Conservation (phyloP, 2,888 invertebrate species). For the Drosophila quinaria region DNA sequence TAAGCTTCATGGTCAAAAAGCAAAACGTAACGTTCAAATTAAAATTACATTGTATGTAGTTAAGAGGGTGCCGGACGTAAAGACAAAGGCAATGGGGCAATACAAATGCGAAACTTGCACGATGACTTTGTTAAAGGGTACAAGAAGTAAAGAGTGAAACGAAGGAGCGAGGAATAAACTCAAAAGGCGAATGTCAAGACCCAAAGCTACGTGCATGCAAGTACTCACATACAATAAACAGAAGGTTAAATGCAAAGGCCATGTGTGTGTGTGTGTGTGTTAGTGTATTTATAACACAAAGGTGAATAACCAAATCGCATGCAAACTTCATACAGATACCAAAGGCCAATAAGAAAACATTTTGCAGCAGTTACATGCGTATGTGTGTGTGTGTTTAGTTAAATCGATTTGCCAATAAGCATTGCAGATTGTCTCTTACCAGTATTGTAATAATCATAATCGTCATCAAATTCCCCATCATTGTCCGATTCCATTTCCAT, state of each 20-base stretch:
- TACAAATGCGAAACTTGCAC: slow-evolving; percentile 28
- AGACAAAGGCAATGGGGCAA: slow-evolving; percentile 24
- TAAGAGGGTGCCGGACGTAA: background rate
- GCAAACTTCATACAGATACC: slow-evolving; percentile 33
- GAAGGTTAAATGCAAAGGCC: slow-evolving; percentile 65
- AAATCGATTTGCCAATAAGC: slow-evolving; percentile 62
- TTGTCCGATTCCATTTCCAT: slow-evolving; percentile 90
- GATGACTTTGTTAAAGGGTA: slow-evolving; percentile 18
- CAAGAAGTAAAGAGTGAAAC: slow-evolving; percentile 2
- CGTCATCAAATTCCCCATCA: slow-evolving; percentile 88
- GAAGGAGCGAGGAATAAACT: slow-evolving; percentile 23
- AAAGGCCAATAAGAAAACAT: slow-evolving; percentile 36
- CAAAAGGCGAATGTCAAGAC: slow-evolving; percentile 75
- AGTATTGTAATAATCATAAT: slow-evolving; percentile 93
- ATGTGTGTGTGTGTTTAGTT: slow-evolving; percentile 36
- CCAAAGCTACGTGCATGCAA: slow-evolving; percentile 46
- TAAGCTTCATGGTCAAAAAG: slow-evolving; percentile 72
- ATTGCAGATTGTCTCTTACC: slow-evolving; percentile 73
- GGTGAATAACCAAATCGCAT: slow-evolving; percentile 73
- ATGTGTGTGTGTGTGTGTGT: slow-evolving; percentile 2
- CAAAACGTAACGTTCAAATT: slow-evolving; percentile 41
- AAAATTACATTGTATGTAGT: slow-evolving; percentile 35
- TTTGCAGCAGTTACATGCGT: slow-evolving; percentile 2
- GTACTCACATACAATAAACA: slow-evolving; percentile 13
- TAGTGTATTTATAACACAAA: slow-evolving; percentile 47